phyloP scores from a whole-genome alignment of 2,113 vertebrate genomes.

The Pardalotus punctatus region DNA sequence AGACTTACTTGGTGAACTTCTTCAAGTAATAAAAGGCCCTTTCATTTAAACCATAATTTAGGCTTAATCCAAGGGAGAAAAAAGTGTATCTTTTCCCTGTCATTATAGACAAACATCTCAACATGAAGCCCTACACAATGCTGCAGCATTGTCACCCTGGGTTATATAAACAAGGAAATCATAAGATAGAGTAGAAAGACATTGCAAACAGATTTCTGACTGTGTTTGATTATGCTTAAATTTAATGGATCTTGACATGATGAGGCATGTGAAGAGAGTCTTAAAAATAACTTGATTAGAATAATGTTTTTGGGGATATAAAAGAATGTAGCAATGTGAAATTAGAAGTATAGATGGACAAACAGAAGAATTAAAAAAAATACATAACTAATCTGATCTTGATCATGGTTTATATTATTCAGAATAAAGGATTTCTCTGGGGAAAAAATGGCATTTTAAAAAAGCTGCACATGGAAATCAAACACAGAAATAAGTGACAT shows the following conservation, averaged over 20 bases:
- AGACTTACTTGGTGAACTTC: background rate
- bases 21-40: background rate
- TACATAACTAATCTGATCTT: background rate
- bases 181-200: background rate
- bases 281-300: constrained; percentile 1
- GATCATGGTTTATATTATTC: background rate
- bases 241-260: background rate
- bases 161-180: background rate
- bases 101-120: background rate
- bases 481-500: background rate
- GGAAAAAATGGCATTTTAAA: background rate
- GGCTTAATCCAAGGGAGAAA: background rate
- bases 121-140: background rate
- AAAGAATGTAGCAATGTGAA: background rate
- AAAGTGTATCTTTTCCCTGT: background rate
- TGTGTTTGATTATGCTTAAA: background rate
- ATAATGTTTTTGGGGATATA: background rate
- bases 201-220: background rate
- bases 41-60: background rate
- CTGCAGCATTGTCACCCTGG: background rate
- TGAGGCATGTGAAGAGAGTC: background rate
- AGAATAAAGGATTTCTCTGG: background rate
- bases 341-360: background rate
- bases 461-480: background rate
- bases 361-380: background rate